Evolutionary conservation across 2,113 vertebrate species (phyloP).

Genomic region (Notarius quadriscutis): DNA sequence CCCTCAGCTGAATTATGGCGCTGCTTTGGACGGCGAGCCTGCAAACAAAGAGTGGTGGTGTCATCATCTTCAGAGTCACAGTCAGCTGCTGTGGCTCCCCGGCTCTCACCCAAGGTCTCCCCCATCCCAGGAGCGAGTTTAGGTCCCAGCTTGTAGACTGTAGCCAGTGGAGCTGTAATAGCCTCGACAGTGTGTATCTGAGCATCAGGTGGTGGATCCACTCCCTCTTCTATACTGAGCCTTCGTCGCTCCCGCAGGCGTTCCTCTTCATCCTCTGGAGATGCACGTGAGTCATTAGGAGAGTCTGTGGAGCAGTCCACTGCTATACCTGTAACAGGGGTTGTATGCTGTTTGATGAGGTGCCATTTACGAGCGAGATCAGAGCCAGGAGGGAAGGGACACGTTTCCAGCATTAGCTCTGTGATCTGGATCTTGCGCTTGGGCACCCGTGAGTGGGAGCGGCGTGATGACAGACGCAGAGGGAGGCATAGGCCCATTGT

Average conservation of each 20-base stretch:
- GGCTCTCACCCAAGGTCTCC: conserved; percentile 79
- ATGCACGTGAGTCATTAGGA: conserved; percentile 84
- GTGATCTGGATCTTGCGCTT: conserved; percentile 99
- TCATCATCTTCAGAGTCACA: conserved; percentile 91
- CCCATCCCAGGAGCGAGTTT: conserved; percentile 91
- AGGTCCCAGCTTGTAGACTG: conserved; percentile 97
- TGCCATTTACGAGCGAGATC: conserved; percentile 99
- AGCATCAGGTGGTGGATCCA: conserved; percentile 96
- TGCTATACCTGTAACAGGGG: conserved; percentile 77
- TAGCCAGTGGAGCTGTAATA: conserved; percentile 84
- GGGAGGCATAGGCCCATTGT: conserved; percentile 94
- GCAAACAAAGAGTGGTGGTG: conserved; percentile 89
- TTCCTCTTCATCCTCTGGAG: conserved; percentile 95
- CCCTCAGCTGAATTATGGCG: conserved; percentile 88
- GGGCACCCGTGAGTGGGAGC: conserved; percentile 79
- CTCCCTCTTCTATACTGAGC: conserved; percentile 97
- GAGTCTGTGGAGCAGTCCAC: conserved; percentile 86
- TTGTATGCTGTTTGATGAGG: conserved; percentile 97
- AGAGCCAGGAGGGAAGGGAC: conserved; percentile 97
- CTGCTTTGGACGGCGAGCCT: conserved; percentile 89
- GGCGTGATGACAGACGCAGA: conserved; percentile 73
- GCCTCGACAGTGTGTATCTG: conserved; percentile 98
- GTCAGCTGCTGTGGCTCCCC: conserved; percentile 60
- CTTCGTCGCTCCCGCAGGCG: conserved; percentile 90
- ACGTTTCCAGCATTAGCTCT: conserved; percentile 97